Evolutionary conservation across 2,888 invertebrate species (phyloP).

Genomic region (Nudaria mundana): DNA sequence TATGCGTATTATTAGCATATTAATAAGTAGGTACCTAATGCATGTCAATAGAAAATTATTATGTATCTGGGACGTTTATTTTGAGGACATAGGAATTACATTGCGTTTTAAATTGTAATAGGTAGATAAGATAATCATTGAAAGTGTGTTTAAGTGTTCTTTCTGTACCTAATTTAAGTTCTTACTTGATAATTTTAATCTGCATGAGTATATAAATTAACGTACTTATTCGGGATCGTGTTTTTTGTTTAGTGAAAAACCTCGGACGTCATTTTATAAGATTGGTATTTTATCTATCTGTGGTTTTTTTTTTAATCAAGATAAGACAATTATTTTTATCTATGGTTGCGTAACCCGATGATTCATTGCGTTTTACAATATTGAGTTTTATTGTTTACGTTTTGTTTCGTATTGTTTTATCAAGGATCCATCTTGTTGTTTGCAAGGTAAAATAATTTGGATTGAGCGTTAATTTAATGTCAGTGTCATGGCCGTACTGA

Average conservation of each 20-base stretch:
- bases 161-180: no score
- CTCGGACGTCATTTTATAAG: no score
- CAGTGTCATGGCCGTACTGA: conserved; percentile 3
- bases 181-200: no score
- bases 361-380: conserved; percentile 10
- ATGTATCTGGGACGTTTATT: conserved; percentile 4
- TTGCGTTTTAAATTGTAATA: conserved; percentile 6
- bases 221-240: no score
- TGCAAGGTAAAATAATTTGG: neutral
- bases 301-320: no score
- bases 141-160: no score
- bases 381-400: conserved; percentile 1
- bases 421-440: neutral
- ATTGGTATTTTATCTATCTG: no score
- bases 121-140: no score
- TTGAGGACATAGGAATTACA: conserved; percentile 4
- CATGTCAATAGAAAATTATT: conserved; percentile 6
- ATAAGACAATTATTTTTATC: conserved; percentile 1
- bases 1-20: conserved; percentile 14
- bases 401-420: conserved; percentile 1
- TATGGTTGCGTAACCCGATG: conserved; percentile 16
- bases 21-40: conserved; percentile 8
- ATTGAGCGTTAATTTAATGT: neutral
- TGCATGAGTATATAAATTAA: no score
- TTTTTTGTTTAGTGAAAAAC: no score